Evolutionary conservation across 2,888 invertebrate species (phyloP), one percentile per base, ranked within the genome.

Genomic region (Drosophila lutescens): DNA sequence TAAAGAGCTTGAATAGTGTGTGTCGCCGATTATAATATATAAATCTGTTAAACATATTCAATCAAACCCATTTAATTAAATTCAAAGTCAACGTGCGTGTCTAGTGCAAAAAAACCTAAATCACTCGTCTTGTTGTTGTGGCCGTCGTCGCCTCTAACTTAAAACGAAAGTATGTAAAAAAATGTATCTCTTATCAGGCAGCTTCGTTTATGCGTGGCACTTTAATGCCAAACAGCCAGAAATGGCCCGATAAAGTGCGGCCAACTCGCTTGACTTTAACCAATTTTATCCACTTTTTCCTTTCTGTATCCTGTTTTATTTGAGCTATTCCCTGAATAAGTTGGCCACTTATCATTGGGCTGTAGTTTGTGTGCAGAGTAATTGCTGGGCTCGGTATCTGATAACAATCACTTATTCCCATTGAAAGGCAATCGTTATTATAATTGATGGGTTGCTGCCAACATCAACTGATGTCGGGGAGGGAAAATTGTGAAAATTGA

Each of bases 151-250:
- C 55, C 63, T 23, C 13, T 76, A 77, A 70, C 79, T 61, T 40
- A 53, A 80, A 80, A 47, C 69, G 67, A 88, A 82, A 71, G 83
- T 86, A 88, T 76, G 83, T 83, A 83, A 57, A 72, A 84, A 83
- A 83, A 87, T 83, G 83, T 83, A 83, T 83, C 83, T 79, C 88
- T 83, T 83, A 83, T 83, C 83, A 83, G 80, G 55, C 78, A 66
- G 69, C 59, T 56, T 56, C 65, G 74, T 68, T 68, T 82, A 76
- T 79, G 86, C 71, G 86, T 75, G 75, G 73, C 78, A 61, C 43
- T 49, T 60, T 43, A 65, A 68, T 68, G 61, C 46, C 56, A 68
- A 59, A 63, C 46, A 57, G 49, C 59, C 58, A 61, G 59, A 26
- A 72, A 60, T 54, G 41, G 50, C 60, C 55, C 55, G 82, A 87